A percentile compares a stretch with the other conserved stretches of the same genome.
Evolutionary conservation across 2,797 vertebrate genomes (phyloP).

Genomic region (Karalla daura): DNA sequence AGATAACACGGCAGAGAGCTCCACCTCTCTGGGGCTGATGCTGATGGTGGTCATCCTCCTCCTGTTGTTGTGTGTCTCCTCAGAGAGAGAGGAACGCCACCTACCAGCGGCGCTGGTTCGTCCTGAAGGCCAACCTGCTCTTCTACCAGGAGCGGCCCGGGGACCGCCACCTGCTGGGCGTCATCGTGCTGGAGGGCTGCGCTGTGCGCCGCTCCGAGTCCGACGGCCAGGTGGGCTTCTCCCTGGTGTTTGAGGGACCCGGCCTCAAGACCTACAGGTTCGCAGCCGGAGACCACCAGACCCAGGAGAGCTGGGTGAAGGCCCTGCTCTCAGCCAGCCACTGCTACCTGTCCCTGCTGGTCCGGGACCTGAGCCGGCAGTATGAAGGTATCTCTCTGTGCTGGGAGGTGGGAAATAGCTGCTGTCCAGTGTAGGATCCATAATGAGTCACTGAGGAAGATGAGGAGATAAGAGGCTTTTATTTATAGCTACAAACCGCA

Average conservation of each 20-base stretch:
- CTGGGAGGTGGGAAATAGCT: too few relatives aligned
- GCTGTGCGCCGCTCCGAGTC: slow-evolving; percentile 86
- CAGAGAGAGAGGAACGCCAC: slow-evolving; percentile 81
- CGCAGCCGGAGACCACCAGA: slow-evolving; percentile 82
- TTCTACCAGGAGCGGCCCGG: slow-evolving; percentile 93
- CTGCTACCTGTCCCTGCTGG: slow-evolving; percentile 89
- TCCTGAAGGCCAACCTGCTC: slow-evolving; percentile 95
- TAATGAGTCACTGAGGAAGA: too few relatives aligned
- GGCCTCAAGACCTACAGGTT: slow-evolving; percentile 87
- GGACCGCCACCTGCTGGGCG: slow-evolving; percentile 88
- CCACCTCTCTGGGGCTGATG: too few relatives aligned
- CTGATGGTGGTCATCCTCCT: too few relatives aligned
- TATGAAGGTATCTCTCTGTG: too few relatives aligned
- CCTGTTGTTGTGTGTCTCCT: too few relatives aligned
- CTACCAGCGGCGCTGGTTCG: slow-evolving; percentile 91
- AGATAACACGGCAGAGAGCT: background rate
- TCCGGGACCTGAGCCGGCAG: slow-evolving; percentile 89
- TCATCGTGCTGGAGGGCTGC: slow-evolving; percentile 94
- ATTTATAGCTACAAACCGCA: background rate
- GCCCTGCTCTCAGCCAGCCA: slow-evolving; percentile 90
- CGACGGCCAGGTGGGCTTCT: slow-evolving; percentile 86
- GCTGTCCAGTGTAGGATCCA: background rate
- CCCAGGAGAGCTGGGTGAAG: slow-evolving; percentile 92
- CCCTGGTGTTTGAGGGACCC: slow-evolving; percentile 87
- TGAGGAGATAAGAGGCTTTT: background rate